Base-by-base conservation (phyloP, 2,888 invertebrate genomes). In the Odontothrips loti region DNA sequence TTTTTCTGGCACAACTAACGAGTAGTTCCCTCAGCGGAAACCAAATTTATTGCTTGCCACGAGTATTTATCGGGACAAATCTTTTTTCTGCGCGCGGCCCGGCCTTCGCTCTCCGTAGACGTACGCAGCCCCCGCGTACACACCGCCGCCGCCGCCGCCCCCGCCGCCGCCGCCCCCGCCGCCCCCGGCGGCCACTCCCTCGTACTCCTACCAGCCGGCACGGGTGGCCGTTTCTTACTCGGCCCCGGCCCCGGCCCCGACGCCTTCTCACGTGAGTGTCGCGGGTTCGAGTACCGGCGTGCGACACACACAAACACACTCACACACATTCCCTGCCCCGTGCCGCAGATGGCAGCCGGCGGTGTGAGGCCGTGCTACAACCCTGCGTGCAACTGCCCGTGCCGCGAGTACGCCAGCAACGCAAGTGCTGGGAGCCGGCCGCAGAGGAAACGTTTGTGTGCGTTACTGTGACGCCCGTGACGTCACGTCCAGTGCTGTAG, bases 381-480 rank as follows among this genome's bases (percentile, higher is more conserved):
- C 68, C 68, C 68, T 9, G 68, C 68, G 68, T 75, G 68, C 68
- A n/a, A 10, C 68, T 75, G 68, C 68, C 68, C 68, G 68, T 75
- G 68, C 9, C 68, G 68, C 23, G 68, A 75, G 11, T 75, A 75
- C 68, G 68, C 68, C 9, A 27, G 27, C 27, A 75, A 75, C 68
- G 58, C 58, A 12, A 58, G n/a, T 11, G 68, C 23, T 4, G 27
- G 27, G 23, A 12, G 23, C 23, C 68, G 68, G 68, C 68, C 68
- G 68, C 68, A 75, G 68, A 75, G 23, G 68, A 75, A 75, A 75
- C 68, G 68, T 75, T 75, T 75, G 68, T 75, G 68, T 75, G 68
- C 68, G 68, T 75, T 75, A 75, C 68, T 75, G 68, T 75, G 27
- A 75, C 68, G 27, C 27, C 68, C 27, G 23, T 75, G 27, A 20